Conservation (phyloP, 1,140 invertebrate genomes). For the Hesperophylax magnus region DNA sequence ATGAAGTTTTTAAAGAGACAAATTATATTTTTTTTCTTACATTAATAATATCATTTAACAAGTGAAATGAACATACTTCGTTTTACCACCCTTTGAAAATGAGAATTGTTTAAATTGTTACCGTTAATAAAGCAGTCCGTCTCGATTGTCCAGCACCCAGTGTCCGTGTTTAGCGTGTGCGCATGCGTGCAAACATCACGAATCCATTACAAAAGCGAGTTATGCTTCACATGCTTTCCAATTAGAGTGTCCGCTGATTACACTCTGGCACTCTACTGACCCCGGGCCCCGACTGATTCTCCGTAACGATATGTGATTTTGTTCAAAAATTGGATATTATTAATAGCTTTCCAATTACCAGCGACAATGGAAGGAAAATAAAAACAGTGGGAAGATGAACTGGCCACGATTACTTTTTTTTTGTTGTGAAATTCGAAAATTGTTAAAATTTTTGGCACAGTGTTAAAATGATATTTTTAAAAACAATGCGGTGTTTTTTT, state of each 20-base stretch:
- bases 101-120: too few species aligned
- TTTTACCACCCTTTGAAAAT: too few species aligned
- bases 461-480: not conserved
- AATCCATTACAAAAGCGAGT: slow-evolving; percentile 27
- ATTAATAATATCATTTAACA: too few species aligned
- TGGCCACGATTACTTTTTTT: not conserved
- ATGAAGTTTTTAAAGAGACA: too few species aligned
- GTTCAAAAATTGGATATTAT: slow-evolving; percentile 23
- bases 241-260: slow-evolving; percentile 40
- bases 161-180: not conserved
- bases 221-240: slow-evolving; percentile 40
- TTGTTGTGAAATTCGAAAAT: not conserved
- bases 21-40: too few species aligned
- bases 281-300: slow-evolving; percentile 1
- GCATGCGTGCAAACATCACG: slow-evolving; percentile 5
- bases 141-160: not conserved
- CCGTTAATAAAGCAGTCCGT: too few species aligned
- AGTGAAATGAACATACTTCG: too few species aligned
- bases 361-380: not conserved
- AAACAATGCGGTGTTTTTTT: too few species aligned
- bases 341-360: slow-evolving; percentile 1
- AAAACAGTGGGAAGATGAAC: not conserved
- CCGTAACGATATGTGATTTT: slow-evolving; percentile 27
- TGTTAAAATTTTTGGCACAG: not conserved
- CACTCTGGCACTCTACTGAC: not conserved